Evolutionary conservation across 2,113 vertebrate species (phyloP).

Genomic region (Catharus bicknelli): DNA sequence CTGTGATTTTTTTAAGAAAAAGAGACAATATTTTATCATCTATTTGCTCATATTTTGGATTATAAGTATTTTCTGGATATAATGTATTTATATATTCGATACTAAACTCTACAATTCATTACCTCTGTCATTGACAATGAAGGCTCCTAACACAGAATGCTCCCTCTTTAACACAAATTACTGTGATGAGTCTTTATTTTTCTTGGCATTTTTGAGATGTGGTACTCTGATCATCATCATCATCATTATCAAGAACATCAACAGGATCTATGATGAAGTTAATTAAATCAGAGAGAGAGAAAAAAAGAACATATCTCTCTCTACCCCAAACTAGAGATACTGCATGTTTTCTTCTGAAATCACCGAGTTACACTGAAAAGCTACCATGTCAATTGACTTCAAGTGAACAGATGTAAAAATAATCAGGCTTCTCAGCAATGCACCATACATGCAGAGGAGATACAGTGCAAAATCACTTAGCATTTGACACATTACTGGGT

Average conservation of each 20-base stretch:
- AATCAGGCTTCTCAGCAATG: background rate
- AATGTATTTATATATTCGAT: background rate
- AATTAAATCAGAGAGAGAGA: background rate
- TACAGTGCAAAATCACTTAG: background rate
- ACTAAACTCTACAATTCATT: background rate
- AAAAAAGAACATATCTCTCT: rapidly evolving
- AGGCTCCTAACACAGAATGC: background rate
- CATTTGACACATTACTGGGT: background rate
- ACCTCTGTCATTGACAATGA: background rate
- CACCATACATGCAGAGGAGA: background rate
- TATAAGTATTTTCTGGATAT: background rate
- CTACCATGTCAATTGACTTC: background rate
- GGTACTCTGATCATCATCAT: background rate
- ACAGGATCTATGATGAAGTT: background rate
- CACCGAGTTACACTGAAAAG: background rate
- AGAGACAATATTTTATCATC: background rate
- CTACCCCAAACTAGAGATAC: background rate
- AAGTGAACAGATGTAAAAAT: background rate
- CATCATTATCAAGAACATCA: background rate
- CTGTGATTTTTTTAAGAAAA: background rate
- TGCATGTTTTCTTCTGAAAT: background rate
- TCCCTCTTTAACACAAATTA: background rate
- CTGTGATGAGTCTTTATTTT: background rate
- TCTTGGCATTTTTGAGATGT: background rate
- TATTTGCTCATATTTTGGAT: background rate